Percentiles rank a stretch among this genome's conserved stretches.
These are phyloP conservation scores for Tortricodes alternella DNA, from an alignment of 2,888 invertebrate species.

Conservation along the genomic window DNA sequence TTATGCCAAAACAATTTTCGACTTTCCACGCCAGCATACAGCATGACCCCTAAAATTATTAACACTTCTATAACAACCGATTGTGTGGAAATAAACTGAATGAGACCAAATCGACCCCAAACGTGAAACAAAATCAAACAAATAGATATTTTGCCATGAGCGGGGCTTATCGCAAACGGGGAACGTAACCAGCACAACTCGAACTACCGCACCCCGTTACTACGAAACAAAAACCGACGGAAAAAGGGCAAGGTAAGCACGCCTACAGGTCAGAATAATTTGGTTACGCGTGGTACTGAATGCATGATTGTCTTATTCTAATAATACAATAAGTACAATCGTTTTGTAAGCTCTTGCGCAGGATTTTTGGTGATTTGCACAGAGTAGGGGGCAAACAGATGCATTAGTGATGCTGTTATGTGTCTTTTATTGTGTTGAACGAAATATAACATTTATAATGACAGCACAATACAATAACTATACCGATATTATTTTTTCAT, in stretches of 20 bases:
- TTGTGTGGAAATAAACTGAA: constrained; percentile 44
- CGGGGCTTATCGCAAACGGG: constrained; percentile 46
- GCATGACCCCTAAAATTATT: constrained; percentile 33
- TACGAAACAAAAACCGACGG: neutral
- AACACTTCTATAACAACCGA: constrained; percentile 40
- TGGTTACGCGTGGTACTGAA: constrained; percentile 35
- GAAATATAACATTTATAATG: neutral
- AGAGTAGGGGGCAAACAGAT: constrained; percentile 27
- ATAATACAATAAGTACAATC: constrained; percentile 54
- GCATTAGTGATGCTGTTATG: neutral
- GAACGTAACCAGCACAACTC: constrained; percentile 35
- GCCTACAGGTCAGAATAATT: neutral
- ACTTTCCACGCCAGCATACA: constrained; percentile 7
- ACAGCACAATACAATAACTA: no score
- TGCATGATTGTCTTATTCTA: constrained; percentile 50
- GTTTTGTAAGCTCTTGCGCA: constrained; percentile 50
- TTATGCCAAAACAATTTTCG: neutral
- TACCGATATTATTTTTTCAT: no score
- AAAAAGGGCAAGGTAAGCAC: neutral
- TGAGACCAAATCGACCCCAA: constrained; percentile 42
- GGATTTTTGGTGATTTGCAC: constrained; percentile 37
- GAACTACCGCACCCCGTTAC: constrained; percentile 27
- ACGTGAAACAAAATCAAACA: constrained; percentile 48
- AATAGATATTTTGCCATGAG: constrained; percentile 52
- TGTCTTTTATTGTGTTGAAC: neutral